Evolutionary conservation across 1,140 invertebrate species (phyloP).

Genomic region (Pseudomyrmex dendroicus): DNA sequence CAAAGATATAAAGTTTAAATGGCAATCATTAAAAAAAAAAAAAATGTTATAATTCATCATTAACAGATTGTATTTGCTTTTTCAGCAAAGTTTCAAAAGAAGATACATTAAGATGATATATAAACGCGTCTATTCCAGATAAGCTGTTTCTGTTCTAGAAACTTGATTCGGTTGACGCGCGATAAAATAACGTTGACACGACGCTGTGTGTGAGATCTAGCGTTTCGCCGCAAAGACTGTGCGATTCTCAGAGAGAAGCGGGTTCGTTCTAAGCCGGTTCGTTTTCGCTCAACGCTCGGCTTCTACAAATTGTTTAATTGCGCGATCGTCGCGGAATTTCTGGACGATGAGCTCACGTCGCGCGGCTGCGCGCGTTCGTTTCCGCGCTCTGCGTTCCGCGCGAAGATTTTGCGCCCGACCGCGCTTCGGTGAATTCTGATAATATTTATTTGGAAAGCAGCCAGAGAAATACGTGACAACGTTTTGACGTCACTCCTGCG

Average conservation of each 20-base stretch:
- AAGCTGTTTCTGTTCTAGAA: constrained; percentile 51
- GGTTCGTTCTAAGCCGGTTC: constrained; percentile 40
- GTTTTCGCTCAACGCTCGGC: constrained; percentile 22
- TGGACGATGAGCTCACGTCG: constrained; percentile 71
- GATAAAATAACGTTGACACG: constrained; percentile 22
- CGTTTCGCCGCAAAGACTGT: constrained; percentile 50
- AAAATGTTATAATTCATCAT: neutral
- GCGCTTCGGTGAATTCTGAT: constrained; percentile 22
- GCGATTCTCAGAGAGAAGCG: constrained; percentile 70
- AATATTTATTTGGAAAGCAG: constrained; percentile 32
- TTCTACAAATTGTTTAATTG: constrained; percentile 77
- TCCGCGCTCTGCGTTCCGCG: constrained; percentile 53
- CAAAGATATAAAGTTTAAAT: neutral
- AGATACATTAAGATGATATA: neutral
- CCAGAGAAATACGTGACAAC: neutral
- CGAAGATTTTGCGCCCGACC: constrained; percentile 19
- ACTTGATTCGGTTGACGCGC: constrained; percentile 18
- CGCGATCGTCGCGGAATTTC: constrained; percentile 66
- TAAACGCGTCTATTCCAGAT: constrained; percentile 28
- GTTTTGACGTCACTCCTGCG: neutral
- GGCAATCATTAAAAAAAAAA: neutral
- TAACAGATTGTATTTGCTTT: neutral
- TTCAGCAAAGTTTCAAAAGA: constrained; percentile 14
- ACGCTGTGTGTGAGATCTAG: constrained; percentile 40
- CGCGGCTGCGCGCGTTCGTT: constrained; percentile 36